These are phyloP conservation scores for Oreochromis mossambicus DNA, from an alignment of 2,797 vertebrate genomes.

Conservation along the genomic window DNA sequence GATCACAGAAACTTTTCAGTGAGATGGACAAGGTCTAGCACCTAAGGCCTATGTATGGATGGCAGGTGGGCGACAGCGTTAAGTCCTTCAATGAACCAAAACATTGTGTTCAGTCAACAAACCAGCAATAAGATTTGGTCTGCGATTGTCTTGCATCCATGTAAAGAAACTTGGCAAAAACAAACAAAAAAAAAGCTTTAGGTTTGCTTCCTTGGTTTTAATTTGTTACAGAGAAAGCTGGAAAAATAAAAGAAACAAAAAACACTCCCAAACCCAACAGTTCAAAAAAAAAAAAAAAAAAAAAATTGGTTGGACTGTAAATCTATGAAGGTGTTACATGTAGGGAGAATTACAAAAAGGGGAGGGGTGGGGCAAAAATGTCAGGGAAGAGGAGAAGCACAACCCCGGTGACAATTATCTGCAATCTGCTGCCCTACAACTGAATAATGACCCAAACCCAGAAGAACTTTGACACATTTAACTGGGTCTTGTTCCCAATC, in stretches of 20 bases:
- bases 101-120: constrained; percentile 65
- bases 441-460: constrained; percentile 34
- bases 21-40: constrained; percentile 66
- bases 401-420: constrained; percentile 46
- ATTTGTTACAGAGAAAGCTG: constrained; percentile 52
- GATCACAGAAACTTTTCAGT: constrained; percentile 60
- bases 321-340: constrained; percentile 40
- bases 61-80: not conserved
- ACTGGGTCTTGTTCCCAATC: constrained; percentile 22
- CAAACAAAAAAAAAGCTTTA: constrained; percentile 15
- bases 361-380: not conserved
- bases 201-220: constrained; percentile 34
- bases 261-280: constrained; percentile 31
- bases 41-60: constrained; percentile 52
- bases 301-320: constrained; percentile 19
- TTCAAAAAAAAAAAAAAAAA: not conserved
- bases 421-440: constrained; percentile 28
- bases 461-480: constrained; percentile 15
- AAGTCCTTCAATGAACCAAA: constrained; percentile 61
- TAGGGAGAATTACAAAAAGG: constrained; percentile 36
- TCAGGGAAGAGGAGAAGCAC: constrained; percentile 26
- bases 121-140: constrained; percentile 68
- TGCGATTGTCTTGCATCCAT: constrained; percentile 78
- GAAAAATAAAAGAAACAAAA: constrained; percentile 15
- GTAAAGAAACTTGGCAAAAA: constrained; percentile 49